phyloP scores from a whole-genome alignment of 2,888 invertebrate species.

The Sarcophaga rosellei region DNA sequence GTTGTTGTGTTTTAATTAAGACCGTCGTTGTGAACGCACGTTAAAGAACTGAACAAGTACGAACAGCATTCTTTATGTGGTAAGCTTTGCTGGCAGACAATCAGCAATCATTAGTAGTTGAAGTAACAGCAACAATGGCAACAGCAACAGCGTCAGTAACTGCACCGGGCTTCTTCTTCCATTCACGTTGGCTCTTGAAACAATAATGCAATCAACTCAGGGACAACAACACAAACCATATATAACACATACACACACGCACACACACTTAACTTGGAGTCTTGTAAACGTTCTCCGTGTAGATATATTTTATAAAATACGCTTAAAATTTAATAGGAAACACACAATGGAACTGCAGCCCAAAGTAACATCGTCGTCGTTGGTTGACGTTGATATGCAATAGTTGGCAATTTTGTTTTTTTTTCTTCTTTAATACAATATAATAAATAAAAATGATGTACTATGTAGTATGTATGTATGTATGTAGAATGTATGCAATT shows the following conservation, averaged over 20 bases:
- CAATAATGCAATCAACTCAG: slow-evolving; percentile 39
- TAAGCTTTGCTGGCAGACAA: slow-evolving; percentile 42
- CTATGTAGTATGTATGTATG: too few relatives aligned
- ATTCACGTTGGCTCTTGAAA: slow-evolving; percentile 49
- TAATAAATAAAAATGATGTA: not conserved
- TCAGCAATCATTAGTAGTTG: slow-evolving; percentile 19
- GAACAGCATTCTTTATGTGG: slow-evolving; percentile 61
- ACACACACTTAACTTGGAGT: not conserved
- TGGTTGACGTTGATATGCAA: slow-evolving; percentile 4
- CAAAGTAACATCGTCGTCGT: slow-evolving; percentile 37
- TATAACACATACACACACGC: slow-evolving; percentile 13
- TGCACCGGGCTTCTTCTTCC: slow-evolving; percentile 60
- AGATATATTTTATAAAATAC: not conserved
- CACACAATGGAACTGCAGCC: slow-evolving; percentile 47
- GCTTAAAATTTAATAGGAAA: slow-evolving; percentile 11
- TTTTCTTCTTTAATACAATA: slow-evolving; percentile 12
- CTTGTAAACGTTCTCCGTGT: not conserved
- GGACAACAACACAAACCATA: slow-evolving; percentile 24
- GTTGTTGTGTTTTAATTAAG: slow-evolving; percentile 44
- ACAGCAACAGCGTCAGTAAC: slow-evolving; percentile 36
- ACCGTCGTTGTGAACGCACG: slow-evolving; percentile 62
- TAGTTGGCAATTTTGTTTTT: slow-evolving; percentile 28
- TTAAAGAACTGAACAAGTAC: slow-evolving; percentile 62
- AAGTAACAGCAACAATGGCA: slow-evolving; percentile 17
- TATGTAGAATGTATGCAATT: not conserved